Percentiles rank a stretch among this genome's conserved stretches.
Evolutionary conservation across 2,888 invertebrate species (phyloP).

Genomic region (Sussaba pulchella): DNA sequence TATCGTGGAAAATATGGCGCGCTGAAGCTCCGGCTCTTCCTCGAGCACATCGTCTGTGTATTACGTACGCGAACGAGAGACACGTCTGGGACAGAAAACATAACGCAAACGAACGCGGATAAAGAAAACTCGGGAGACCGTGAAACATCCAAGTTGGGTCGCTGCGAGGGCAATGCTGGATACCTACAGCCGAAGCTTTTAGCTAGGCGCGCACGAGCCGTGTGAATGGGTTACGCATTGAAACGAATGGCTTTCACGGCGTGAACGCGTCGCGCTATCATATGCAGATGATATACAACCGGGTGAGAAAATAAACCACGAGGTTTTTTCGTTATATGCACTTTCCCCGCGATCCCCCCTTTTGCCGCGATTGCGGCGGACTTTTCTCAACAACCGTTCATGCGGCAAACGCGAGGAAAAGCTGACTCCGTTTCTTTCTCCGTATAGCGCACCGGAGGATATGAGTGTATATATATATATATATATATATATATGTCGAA

Average conservation of each 20-base stretch:
- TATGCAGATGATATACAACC: slow-evolving; percentile 80
- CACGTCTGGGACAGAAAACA: slow-evolving; percentile 15
- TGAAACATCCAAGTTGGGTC: slow-evolving; percentile 44
- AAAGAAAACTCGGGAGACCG: slow-evolving; percentile 32
- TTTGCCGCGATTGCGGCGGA: slow-evolving; percentile 57
- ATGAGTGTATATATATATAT: slow-evolving; percentile 5
- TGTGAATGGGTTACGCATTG: slow-evolving; percentile 77
- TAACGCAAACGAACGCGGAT: slow-evolving; percentile 22
- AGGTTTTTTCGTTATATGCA: slow-evolving; percentile 22
- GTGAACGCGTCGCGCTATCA: slow-evolving; percentile 75
- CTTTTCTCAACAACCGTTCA: slow-evolving; percentile 75
- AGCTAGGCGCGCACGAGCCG: slow-evolving; percentile 66
- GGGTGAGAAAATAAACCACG: slow-evolving; percentile 61
- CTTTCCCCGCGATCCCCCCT: too few species aligned
- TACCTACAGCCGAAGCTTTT: slow-evolving; percentile 73
- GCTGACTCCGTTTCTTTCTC: slow-evolving; percentile 7
- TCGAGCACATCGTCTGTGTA: slow-evolving; percentile 10
- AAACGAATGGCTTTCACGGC: slow-evolving; percentile 79
- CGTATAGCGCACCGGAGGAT: neutral
- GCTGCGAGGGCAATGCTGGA: slow-evolving; percentile 11
- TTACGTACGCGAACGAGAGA: slow-evolving; percentile 25
- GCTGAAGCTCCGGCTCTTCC: neutral
- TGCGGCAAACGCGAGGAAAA: slow-evolving; percentile 70
- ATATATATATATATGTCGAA: slow-evolving; percentile 9
- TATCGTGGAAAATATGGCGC: slow-evolving; percentile 34